Evolutionary conservation across 1,140 invertebrate species (phyloP).

Genomic region (Leptoteleia sp.): DNA sequence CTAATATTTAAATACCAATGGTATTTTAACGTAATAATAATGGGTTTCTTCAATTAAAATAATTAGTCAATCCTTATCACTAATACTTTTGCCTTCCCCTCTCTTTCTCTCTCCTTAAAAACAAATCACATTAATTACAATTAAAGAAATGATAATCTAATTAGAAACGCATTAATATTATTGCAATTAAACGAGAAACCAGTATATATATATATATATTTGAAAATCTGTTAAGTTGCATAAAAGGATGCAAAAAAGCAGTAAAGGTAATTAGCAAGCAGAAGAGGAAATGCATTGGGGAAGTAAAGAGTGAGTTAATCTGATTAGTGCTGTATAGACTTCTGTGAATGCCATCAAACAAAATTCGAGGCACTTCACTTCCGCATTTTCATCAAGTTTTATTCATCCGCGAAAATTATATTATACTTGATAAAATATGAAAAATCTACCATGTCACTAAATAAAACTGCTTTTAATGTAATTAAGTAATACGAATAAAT

Average conservation of each 20-base stretch:
- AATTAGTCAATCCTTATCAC: too few species aligned
- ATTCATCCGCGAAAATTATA: background rate
- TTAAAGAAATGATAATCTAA: background rate
- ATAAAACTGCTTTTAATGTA: too few species aligned
- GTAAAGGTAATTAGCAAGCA: constrained; percentile 66
- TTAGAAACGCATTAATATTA: background rate
- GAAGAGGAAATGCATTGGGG: constrained; percentile 65
- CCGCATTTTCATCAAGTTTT: background rate
- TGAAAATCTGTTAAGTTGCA: constrained; percentile 35
- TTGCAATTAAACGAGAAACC: too few species aligned
- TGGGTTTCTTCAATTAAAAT: too few species aligned
- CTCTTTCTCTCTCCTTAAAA: constrained; percentile 5
- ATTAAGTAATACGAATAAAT: too few species aligned
- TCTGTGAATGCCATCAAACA: constrained; percentile 27
- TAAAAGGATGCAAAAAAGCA: constrained; percentile 33
- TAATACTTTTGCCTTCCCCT: too few species aligned
- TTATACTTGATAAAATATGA: constrained; percentile 23
- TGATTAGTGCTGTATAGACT: constrained; percentile 45
- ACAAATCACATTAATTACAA: background rate
- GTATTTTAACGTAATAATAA: too few species aligned
- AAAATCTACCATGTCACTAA: too few species aligned
- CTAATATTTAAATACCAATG: too few species aligned
- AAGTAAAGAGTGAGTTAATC: constrained; percentile 54
- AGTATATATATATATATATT: constrained; percentile 14
- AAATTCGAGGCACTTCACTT: background rate